Conservation (phyloP, 1,140 invertebrate species). For the Papilio aristodemus region DNA sequence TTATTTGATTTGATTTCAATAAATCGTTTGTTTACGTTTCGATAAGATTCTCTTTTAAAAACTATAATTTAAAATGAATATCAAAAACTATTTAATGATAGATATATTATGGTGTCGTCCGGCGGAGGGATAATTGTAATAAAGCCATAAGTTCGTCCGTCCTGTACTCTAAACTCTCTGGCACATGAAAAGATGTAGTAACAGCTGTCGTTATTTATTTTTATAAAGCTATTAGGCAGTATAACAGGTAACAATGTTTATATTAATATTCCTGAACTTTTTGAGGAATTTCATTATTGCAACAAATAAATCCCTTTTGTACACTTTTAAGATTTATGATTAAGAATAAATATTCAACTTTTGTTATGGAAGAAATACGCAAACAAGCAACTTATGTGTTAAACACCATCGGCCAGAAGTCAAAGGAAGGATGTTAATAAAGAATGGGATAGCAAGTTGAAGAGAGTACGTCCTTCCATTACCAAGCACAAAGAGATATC, state of each 20-base stretch:
- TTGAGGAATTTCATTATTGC: background rate
- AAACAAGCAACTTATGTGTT: too few species aligned
- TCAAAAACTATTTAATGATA: too few species aligned
- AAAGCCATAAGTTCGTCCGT: background rate
- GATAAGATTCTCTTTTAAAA: too few species aligned
- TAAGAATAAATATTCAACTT: background rate
- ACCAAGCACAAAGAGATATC: too few species aligned
- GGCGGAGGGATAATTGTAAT: conserved; percentile 33
- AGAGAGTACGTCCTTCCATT: too few species aligned
- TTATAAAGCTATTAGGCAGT: conserved; percentile 20
- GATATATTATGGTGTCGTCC: background rate
- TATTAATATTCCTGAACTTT: background rate
- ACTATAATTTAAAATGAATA: background rate
- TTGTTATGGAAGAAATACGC: too few species aligned
- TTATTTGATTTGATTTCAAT: too few species aligned
- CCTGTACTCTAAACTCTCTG: background rate
- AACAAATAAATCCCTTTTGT: background rate
- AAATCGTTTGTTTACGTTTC: too few species aligned
- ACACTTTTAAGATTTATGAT: background rate
- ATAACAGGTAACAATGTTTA: conserved; percentile 23
- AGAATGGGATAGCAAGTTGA: too few species aligned
- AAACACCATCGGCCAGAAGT: too few species aligned
- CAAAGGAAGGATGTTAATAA: too few species aligned
- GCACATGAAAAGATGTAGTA: conserved; percentile 23
- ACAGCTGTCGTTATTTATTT: conserved; percentile 20